Evolutionary conservation across 2,797 vertebrate genomes (phyloP), one percentile per base, ranked within the genome.

Genomic region (Salarias fasciatus): DNA sequence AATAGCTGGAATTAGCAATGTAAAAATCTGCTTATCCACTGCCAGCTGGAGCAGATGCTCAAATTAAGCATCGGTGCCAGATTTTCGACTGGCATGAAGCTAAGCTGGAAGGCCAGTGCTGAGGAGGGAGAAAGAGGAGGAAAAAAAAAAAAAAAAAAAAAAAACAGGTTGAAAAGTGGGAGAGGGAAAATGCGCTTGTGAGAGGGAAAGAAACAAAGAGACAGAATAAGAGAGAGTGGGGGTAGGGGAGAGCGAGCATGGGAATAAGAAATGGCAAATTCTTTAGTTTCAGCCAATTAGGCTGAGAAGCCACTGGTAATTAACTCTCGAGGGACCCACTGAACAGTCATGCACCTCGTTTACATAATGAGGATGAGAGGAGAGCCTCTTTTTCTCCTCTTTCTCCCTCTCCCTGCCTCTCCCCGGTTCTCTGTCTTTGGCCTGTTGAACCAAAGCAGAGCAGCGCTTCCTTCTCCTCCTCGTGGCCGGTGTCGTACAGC

Each of bases 231-330:
- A 65, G 46, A 54, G 69, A 53, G 48, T 69, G 71, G 36, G 64
- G 38, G 33, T 53, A 59, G 69, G 77, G 68, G 68, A 75, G 83
- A 83, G 81, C 55, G 81, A 87, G 79, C 66, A 85, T 70, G 83
- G 89, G 82, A 85, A 89, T 88, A 90, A 89, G 83, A 91, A 92
- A 92, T 90, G 88, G 89, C 86, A 90, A 90, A 91, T 91, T 92
- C 91, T 88, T 91, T 89, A 91, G 90, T 91, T 91, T 92, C 89
- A 90, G 88, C 89, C 92, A 93, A 93, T 93, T 93, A 93, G 89
- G 86, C 87, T 86, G 85, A 88, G 90, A 91, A 93, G 91, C 91
- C 89, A 90, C 84, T 92, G 89, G 89, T 93, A 93, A 93, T 93
- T 90, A 93, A 92, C 87, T 93, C 92, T 92, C 92, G 14, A 75